phyloP scores from a whole-genome alignment of 2,888 invertebrate genomes.

The Drosophila diplacantha region DNA sequence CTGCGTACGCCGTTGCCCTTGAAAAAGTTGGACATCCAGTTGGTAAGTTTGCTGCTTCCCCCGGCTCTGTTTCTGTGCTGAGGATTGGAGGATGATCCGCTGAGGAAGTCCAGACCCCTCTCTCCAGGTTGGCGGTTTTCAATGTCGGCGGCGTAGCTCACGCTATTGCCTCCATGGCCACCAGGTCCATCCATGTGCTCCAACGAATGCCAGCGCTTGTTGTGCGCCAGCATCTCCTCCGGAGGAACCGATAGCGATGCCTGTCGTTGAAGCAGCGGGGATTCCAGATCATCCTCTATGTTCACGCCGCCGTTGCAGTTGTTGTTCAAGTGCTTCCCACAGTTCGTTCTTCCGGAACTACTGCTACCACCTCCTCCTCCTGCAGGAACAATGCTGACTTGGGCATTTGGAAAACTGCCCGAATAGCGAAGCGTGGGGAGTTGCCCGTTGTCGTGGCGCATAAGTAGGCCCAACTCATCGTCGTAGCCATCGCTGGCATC shows the following conservation, averaged over 20 bases:
- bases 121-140: conserved; percentile 52
- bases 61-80: conserved; percentile 39
- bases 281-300: conserved; percentile 75
- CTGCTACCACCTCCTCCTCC: conserved; percentile 37
- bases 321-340: conserved; percentile 76
- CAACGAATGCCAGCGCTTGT: conserved; percentile 88
- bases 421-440: conserved; percentile 55
- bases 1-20: conserved; percentile 84
- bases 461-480: conserved; percentile 70
- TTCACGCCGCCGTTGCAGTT: conserved; percentile 77
- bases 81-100: conserved; percentile 14
- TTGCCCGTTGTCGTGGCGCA: conserved; percentile 73
- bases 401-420: conserved; percentile 53
- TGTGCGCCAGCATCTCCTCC: conserved; percentile 78
- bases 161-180: conserved; percentile 65
- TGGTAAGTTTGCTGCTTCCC: conserved; percentile 78
- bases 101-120: conserved; percentile 14
- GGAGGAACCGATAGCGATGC: conserved; percentile 76
- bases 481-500: conserved; percentile 68
- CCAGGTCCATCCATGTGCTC: conserved; percentile 81
- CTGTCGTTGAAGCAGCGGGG: conserved; percentile 76
- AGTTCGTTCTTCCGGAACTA: conserved; percentile 30
- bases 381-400: conserved; percentile 63
- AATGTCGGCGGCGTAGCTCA: conserved; percentile 72
- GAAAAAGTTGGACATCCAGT: conserved; percentile 87